These are phyloP conservation scores for Heliopora coerulea DNA, from an alignment of 92 coral and sea anemone species.

Conservation along the genomic window DNA sequence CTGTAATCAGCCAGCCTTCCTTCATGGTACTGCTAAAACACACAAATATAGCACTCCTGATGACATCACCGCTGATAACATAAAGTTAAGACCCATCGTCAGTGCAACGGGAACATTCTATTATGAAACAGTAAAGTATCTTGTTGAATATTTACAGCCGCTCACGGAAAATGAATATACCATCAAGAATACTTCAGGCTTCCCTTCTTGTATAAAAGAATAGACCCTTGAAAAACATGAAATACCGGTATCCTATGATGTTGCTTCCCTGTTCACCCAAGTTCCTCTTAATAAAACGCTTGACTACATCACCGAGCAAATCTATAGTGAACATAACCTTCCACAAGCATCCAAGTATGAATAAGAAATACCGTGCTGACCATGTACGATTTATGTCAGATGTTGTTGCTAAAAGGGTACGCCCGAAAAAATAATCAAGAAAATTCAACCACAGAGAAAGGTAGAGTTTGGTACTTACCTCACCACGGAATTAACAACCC, in stretches of 20 bases:
- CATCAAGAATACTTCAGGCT: slow-evolving; percentile 8
- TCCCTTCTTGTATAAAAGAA: slow-evolving; percentile 3
- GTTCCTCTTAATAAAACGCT: slow-evolving; percentile 45
- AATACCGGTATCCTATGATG: slow-evolving; percentile 36
- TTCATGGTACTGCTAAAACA: slow-evolving; percentile 31
- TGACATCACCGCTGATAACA: slow-evolving; percentile 20
- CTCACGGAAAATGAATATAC: too few species aligned
- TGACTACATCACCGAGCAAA: slow-evolving; percentile 28
- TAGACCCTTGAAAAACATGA: slow-evolving; percentile 18
- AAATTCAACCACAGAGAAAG: not conserved
- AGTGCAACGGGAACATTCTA: slow-evolving; percentile 37
- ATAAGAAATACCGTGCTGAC: too few species aligned
- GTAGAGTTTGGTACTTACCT: slow-evolving; percentile 18
- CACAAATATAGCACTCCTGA: slow-evolving; percentile 27
- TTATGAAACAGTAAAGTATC: slow-evolving; percentile 16
- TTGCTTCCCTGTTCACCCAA: slow-evolving; percentile 36
- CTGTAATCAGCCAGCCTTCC: slow-evolving; percentile 40
- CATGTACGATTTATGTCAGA: too few species aligned
- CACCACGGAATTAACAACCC: slow-evolving; percentile 26
- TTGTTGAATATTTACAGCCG: too few species aligned
- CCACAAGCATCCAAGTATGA: too few species aligned
- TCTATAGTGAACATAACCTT: slow-evolving; percentile 27
- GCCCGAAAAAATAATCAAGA: slow-evolving; percentile 31
- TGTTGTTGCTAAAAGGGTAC: too few species aligned
- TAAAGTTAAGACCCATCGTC: slow-evolving; percentile 40